These are phyloP conservation scores for Hoplodrina ambigua DNA, from an alignment of 2,888 invertebrate genomes.

Conservation along the genomic window DNA sequence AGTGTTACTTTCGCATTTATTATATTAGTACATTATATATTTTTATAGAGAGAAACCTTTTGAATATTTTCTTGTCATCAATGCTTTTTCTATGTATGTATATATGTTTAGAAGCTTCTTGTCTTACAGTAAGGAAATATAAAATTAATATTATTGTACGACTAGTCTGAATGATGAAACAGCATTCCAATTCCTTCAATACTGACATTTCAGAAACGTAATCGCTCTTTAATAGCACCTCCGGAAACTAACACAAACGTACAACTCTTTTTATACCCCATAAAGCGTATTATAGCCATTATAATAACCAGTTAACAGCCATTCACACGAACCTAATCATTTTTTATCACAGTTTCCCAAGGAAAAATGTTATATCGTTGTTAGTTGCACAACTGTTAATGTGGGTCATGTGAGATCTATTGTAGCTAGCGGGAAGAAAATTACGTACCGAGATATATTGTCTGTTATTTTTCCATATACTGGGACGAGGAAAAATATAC, in stretches of 20 bases:
- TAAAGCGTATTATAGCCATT: slow-evolving; percentile 26
- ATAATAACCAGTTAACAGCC: slow-evolving; percentile 49
- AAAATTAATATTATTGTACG: background rate
- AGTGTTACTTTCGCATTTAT: too few relatives aligned
- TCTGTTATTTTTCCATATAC: slow-evolving; percentile 37
- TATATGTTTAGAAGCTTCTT: too few relatives aligned
- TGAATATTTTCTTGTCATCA: too few relatives aligned
- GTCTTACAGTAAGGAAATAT: too few relatives aligned
- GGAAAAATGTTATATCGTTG: slow-evolving; percentile 49
- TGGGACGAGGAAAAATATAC: slow-evolving; percentile 20
- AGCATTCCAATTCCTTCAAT: background rate
- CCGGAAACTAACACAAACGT: slow-evolving; percentile 33
- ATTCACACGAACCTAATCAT: slow-evolving; percentile 64
- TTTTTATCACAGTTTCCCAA: slow-evolving; percentile 65
- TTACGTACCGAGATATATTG: slow-evolving; percentile 36
- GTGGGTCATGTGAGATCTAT: slow-evolving; percentile 52
- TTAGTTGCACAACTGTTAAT: slow-evolving; percentile 53
- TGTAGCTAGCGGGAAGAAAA: slow-evolving; percentile 34
- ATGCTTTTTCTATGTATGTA: too few relatives aligned
- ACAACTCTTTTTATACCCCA: slow-evolving; percentile 34
- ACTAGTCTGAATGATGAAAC: background rate
- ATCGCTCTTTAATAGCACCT: slow-evolving; percentile 12
- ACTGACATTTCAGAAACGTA: slow-evolving; percentile 4
- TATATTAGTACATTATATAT: too few relatives aligned
- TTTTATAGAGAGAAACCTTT: too few relatives aligned